A percentile compares a stretch with the other conserved stretches of the same genome.
These are phyloP conservation scores for Pterostichus madidus DNA, from an alignment of 2,888 invertebrate genomes.

Conservation along the genomic window DNA sequence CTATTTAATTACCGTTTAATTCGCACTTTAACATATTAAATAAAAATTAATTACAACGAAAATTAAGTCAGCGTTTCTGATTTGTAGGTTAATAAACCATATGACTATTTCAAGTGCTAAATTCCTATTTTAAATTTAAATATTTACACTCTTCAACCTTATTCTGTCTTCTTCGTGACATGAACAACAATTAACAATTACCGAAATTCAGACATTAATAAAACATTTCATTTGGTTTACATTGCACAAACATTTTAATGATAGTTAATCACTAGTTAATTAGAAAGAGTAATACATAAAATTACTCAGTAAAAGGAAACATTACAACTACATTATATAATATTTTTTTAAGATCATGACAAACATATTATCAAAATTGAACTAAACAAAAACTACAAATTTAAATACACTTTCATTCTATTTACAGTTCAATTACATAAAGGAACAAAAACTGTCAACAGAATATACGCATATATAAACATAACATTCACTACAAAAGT, in stretches of 20 bases:
- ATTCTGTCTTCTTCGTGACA: conserved; percentile 26
- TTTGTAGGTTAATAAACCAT: conserved; percentile 34
- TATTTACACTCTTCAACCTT: conserved; percentile 30
- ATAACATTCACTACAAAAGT: conserved; percentile 26
- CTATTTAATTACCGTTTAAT: conserved; percentile 48
- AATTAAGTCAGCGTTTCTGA: conserved; percentile 45
- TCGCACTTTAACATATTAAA: conserved; percentile 44
- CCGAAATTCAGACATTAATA: conserved; percentile 3
- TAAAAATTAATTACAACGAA: conserved; percentile 43
- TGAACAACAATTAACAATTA: conserved; percentile 20
- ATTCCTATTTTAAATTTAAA: conserved; percentile 36
- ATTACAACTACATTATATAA: too few relatives aligned
- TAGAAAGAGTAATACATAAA: too few relatives aligned
- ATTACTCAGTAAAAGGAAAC: too few relatives aligned
- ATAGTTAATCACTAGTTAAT: too few relatives aligned
- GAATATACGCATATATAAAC: conserved; percentile 36
- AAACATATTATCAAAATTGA: conserved; percentile 7
- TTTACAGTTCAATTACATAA: conserved; percentile 35
- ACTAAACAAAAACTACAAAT: conserved; percentile 4
- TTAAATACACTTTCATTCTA: conserved; percentile 27
- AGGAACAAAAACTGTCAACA: conserved; percentile 31
- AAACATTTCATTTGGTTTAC: conserved; percentile 5
- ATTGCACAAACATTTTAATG: not conserved
- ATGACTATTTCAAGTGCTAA: conserved; percentile 13
- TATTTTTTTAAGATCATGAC: not conserved